Base-by-base conservation (phyloP, 2,113 vertebrate genomes). In the Melanerpes aurifrons region DNA sequence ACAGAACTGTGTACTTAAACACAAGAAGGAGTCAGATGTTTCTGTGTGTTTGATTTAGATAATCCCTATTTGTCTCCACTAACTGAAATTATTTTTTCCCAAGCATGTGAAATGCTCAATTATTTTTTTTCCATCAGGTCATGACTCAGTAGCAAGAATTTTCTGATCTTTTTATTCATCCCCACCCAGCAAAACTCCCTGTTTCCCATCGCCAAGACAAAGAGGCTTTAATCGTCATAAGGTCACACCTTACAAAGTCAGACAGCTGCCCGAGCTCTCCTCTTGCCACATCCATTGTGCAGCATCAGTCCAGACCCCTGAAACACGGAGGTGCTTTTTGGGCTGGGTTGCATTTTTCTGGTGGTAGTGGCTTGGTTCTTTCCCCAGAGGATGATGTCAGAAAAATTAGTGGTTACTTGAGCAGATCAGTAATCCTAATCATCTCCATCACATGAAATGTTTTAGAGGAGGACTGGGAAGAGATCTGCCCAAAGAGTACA, bases 11-110 rank as follows among this genome's bases (percentile, higher is more conserved):
- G 0, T 79, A 73, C 16, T 88, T 85, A 82, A 81, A 77, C 25
- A 57, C 54, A 57, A 94, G 61, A 24, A 64, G 4, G 54, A 64
- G 22, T 94, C 85, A 78, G 78, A 90, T 61, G 72, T 88, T 86
- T 70, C 72, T 71, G 73, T 91, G 31, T 89, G 64, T 93, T 95
- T 95, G 61, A 72, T 86, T 93, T 90, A 90, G 87, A 78, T 93
- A 96, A 95, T 82, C 71, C 47, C n/a, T 79, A 1, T 90, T 95
- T 90, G 43, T 92, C 78, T 89, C 70, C n/a, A 40, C 63, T 66
- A 71, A 31, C 80, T 91, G 86, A 92, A 93, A 87, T 89, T 3
- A 40, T 86, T 86, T 92, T 87, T 93, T 88, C 50, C 50, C 58
- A 82, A 73, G 56, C 87, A 87, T 76, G 66, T 54, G 83, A 94